These are phyloP conservation scores for Notodonta ziczac DNA, from an alignment of 2,888 invertebrate species.

Conservation along the genomic window DNA sequence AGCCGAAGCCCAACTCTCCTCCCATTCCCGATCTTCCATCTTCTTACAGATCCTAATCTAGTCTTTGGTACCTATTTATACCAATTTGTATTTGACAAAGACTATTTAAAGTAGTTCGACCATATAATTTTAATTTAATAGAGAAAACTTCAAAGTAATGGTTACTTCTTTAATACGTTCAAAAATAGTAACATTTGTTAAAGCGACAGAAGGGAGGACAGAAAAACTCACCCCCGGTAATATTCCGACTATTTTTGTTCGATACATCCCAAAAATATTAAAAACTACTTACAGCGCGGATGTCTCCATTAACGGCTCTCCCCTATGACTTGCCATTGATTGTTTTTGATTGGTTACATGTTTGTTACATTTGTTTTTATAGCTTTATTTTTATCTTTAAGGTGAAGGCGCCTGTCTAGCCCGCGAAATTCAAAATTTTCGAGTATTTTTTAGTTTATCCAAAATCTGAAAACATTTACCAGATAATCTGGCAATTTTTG, in stretches of 20 bases:
- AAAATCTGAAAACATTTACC: too few relatives aligned
- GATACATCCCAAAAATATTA: constrained; percentile 79
- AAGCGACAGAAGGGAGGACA: constrained; percentile 43
- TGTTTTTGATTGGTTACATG: constrained; percentile 66
- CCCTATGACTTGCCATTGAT: constrained; percentile 60
- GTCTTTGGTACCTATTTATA: too few relatives aligned
- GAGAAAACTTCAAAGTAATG: constrained; percentile 2
- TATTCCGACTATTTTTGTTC: constrained; percentile 67
- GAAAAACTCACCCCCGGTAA: constrained; percentile 58
- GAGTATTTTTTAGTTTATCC: too few relatives aligned
- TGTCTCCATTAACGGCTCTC: constrained; percentile 75
- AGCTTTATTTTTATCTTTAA: constrained; percentile 34
- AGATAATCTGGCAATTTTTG: too few relatives aligned
- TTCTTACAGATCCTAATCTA: too few relatives aligned
- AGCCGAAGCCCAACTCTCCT: too few relatives aligned
- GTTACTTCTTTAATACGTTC: constrained; percentile 1
- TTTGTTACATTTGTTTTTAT: constrained; percentile 46
- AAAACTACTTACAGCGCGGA: constrained; percentile 78
- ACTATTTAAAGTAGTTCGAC: too few relatives aligned
- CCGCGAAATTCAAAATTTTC: too few relatives aligned
- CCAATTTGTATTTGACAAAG: too few relatives aligned
- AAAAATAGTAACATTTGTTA: constrained; percentile 37
- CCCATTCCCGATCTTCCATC: too few relatives aligned
- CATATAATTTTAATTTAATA: not conserved
- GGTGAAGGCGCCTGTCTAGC: too few relatives aligned